These are phyloP conservation scores for Hemithea aestivaria DNA, from an alignment of 2,888 invertebrate genomes.

Conservation along the genomic window DNA sequence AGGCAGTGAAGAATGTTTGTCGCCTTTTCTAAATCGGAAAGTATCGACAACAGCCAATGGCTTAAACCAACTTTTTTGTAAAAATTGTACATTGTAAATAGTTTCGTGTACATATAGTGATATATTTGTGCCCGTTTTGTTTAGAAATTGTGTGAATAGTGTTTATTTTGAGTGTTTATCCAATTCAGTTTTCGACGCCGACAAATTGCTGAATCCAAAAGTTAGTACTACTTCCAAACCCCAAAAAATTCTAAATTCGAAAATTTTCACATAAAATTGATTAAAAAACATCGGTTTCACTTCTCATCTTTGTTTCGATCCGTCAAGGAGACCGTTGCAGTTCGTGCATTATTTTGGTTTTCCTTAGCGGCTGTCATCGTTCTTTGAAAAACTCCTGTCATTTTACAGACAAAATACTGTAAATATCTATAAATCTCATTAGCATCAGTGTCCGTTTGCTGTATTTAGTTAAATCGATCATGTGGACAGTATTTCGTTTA, in stretches of 20 bases:
- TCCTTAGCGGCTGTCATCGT: conserved; percentile 72
- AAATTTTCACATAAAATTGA: conserved; percentile 35
- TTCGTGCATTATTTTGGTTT: conserved; percentile 77
- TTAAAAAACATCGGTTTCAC: conserved; percentile 45
- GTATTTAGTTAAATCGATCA: conserved; percentile 48
- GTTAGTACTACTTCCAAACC: conserved; percentile 68
- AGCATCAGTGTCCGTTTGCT: conserved; percentile 38
- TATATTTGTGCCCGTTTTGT: conserved; percentile 83
- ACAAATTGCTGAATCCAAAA: conserved; percentile 64
- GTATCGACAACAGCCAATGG: conserved; percentile 83
- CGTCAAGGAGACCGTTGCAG: conserved; percentile 74
- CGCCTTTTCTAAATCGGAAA: conserved; percentile 78
- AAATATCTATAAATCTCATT: conserved; percentile 49
- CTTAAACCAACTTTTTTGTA: conserved; percentile 81
- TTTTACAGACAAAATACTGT: conserved; percentile 62
- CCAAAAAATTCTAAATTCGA: conserved; percentile 45
- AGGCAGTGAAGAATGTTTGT: conserved; percentile 75
- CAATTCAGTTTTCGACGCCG: conserved; percentile 82
- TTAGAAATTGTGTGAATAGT: conserved; percentile 81
- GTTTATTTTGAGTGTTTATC: conserved; percentile 79
- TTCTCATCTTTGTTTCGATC: conserved; percentile 77
- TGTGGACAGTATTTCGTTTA: conserved; percentile 49
- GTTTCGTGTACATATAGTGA: conserved; percentile 86
- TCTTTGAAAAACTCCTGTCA: conserved; percentile 67
- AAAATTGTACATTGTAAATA: conserved; percentile 86